Conservation (phyloP, 2,113 vertebrate species). For the Sceloporus undulatus region DNA sequence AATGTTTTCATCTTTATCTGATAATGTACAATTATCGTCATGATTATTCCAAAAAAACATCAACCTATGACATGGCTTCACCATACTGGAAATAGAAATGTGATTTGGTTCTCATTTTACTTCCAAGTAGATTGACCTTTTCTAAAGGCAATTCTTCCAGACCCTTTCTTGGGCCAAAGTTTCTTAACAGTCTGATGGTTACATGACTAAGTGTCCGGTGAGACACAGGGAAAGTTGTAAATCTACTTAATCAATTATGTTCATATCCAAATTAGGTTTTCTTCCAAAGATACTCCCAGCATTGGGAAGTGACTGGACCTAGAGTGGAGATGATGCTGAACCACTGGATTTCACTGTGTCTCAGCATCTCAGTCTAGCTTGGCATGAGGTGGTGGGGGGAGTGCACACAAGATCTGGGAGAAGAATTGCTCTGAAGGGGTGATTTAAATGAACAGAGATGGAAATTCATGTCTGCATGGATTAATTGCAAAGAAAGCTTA, state of each 20-base stretch:
- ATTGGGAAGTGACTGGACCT: not conserved
- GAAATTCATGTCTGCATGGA: slow-evolving; percentile 19
- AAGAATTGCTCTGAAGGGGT: not conserved
- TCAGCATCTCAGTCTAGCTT: not conserved
- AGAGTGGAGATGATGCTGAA: not conserved
- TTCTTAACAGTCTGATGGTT: not conserved
- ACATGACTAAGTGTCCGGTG: too few species aligned
- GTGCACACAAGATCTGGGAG: not conserved
- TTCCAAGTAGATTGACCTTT: not conserved
- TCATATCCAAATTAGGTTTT: not conserved
- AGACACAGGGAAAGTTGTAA: not conserved
- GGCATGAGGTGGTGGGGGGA: not conserved
- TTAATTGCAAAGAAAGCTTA: slow-evolving; percentile 4
- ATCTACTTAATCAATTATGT: too few species aligned
- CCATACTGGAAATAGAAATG: not conserved
- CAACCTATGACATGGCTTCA: not conserved
- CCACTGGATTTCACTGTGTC: not conserved
- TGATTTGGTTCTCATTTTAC: not conserved
- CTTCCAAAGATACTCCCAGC: not conserved
- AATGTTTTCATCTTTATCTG: not conserved
- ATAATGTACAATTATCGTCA: not conserved
- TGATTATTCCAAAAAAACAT: not conserved
- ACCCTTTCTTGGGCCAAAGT: not conserved
- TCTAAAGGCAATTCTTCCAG: not conserved
- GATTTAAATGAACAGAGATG: slow-evolving; percentile 10